Evolutionary conservation across 1,140 invertebrate species (phyloP).

Genomic region (Samia ricini): DNA sequence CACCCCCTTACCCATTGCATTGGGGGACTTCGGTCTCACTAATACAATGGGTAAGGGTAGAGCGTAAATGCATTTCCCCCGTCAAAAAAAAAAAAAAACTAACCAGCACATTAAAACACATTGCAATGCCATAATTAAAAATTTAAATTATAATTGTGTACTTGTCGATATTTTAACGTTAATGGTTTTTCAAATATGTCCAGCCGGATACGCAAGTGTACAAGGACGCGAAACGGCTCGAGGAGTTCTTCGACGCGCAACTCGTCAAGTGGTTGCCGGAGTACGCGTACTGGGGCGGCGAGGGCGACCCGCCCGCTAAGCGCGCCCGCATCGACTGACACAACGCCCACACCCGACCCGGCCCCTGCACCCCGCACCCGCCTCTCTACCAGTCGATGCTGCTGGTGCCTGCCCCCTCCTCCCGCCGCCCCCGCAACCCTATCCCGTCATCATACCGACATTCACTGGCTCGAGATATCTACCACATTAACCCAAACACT

Average conservation of each 20-base stretch:
- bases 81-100: too few species aligned
- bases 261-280: conserved; percentile 89
- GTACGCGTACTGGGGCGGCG: conserved; percentile 78
- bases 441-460: neutral
- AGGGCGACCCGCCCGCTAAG: conserved; percentile 57
- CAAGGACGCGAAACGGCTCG: conserved; percentile 89
- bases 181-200: too few species aligned
- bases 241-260: conserved; percentile 91
- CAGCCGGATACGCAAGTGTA: conserved; percentile 91
- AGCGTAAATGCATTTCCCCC: too few species aligned
- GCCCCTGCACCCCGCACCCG: conserved; percentile 2
- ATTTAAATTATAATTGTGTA: too few species aligned
- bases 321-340: conserved; percentile 46
- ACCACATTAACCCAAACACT: neutral
- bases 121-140: too few species aligned
- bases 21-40: too few species aligned
- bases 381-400: neutral
- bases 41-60: too few species aligned
- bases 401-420: conserved; percentile 4
- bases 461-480: conserved; percentile 3
- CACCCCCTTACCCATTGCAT: too few species aligned
- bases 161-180: too few species aligned
- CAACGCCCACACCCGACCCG: conserved; percentile 4
- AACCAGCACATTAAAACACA: too few species aligned
- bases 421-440: conserved; percentile 12